Conservation (phyloP, 2,113 vertebrate species). For the Daboia siamensis region DNA sequence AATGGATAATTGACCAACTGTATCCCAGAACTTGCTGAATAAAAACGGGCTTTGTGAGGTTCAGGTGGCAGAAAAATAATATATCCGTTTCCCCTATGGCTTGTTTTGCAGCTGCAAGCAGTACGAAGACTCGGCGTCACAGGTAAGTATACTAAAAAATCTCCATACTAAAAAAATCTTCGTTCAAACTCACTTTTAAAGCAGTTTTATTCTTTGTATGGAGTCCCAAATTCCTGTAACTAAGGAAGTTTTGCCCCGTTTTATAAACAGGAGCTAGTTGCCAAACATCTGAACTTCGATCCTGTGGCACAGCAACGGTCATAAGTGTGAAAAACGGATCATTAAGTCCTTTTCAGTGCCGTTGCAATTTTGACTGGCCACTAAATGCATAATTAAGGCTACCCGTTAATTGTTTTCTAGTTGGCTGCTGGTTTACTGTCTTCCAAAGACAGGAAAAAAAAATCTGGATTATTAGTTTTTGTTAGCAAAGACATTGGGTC, state of each 20-base stretch:
- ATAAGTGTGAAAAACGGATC: background rate
- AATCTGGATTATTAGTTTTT: background rate
- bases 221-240: background rate
- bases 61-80: background rate
- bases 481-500: background rate
- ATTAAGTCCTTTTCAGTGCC: background rate
- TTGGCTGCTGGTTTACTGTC: background rate
- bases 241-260: background rate
- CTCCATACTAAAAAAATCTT: no score
- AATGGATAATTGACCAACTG: background rate
- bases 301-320: no score
- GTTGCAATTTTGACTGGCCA: no score
- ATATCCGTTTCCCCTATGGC: background rate
- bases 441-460: background rate
- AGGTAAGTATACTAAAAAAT: background rate
- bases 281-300: no score
- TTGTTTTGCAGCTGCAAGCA: background rate
- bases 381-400: background rate
- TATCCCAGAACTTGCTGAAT: background rate
- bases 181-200: background rate
- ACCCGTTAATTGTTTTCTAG: background rate
- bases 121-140: fast-evolving
- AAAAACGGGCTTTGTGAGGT: background rate
- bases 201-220: background rate
- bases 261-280: no score